A percentile compares a stretch with the other conserved stretches of the same genome.
phyloP scores from a whole-genome alignment of 2,888 invertebrate genomes.

The Dicyrtomina minuta region DNA sequence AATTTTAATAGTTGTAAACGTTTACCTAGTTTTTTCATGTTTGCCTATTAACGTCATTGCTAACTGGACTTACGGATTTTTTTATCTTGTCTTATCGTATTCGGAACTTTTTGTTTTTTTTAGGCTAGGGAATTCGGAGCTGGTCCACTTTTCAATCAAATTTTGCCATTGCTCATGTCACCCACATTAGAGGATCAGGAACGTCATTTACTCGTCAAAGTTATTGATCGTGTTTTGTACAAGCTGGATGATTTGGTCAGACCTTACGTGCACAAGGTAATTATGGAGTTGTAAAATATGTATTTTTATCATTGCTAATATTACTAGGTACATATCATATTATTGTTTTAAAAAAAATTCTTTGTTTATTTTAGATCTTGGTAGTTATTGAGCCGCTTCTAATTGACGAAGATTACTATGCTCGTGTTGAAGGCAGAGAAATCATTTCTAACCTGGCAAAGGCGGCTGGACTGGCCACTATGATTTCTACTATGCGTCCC shows the following conservation, averaged over 20 bases:
- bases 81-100: neutral
- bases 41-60: too few relatives aligned
- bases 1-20: too few relatives aligned
- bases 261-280: conserved; percentile 96
- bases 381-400: conserved; percentile 98
- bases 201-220: conserved; percentile 96
- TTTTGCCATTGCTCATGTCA: conserved; percentile 97
- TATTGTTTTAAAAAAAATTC: neutral
- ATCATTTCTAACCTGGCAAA: conserved; percentile 99
- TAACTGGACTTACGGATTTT: too few relatives aligned
- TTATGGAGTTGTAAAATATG: conserved; percentile 32
- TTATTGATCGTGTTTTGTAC: conserved; percentile 96
- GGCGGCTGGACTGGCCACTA: conserved; percentile 97
- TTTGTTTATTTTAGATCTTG: conserved; percentile 67
- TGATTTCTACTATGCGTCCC: conserved; percentile 99
- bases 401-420: conserved; percentile 99
- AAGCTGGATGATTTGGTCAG: conserved; percentile 97
- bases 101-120: conserved; percentile 8
- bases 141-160: conserved; percentile 98
- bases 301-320: neutral
- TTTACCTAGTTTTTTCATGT: too few relatives aligned
- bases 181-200: conserved; percentile 99
- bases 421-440: conserved; percentile 97
- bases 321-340: neutral
- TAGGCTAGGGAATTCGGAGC: conserved; percentile 94